Evolutionary conservation across 2,113 vertebrate species (phyloP), one percentile per base, ranked within the genome.

Genomic region (Fulmarus glacialis): DNA sequence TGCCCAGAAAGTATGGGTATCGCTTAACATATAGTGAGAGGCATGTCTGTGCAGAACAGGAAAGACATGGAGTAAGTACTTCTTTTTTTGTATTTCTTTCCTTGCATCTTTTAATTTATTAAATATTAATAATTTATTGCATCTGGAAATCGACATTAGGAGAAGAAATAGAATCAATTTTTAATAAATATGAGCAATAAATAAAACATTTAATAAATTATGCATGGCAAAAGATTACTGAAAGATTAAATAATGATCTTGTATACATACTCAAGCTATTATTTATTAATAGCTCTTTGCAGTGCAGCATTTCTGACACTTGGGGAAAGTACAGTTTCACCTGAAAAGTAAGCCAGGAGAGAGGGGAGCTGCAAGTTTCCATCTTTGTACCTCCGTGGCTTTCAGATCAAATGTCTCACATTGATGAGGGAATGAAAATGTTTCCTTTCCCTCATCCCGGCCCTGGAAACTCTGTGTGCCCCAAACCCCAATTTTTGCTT

Each of bases 171-270:
- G 70, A 95, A 97, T 97, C 66, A 94, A 97, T 97, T 96, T 97
- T 97, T 97, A 97, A 98, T 97, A 97, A 96, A 96, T 94, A 91
- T 93, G 81, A 89, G 71, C 78, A 75, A 96, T 97, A 97, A 97
- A 97, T 97, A 96, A 98, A 97, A 97, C 93, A 97, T 98, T 95
- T 95, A 92, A 91, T 98, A 88, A 96, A 97, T 96, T 86, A 97
- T 97, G 36, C 86, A 97, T 97, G 40, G 40, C 40, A 90, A 97
- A 97, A 97, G 85, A 97, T 97, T 93, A 91, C 95, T 93, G 90
- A 96, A 97, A 96, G 93, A 95, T 98, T 97, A 97, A 97, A 97
- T 98, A 96, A 96, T 97, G 90, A 96, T 97, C 93, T 93, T 92
- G 91, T 92, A 94, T 93, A 97, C 90, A 96, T 93, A 87, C 94